Conservation (phyloP, 2,797 vertebrate species). For the Geotrypetes seraphini region DNA sequence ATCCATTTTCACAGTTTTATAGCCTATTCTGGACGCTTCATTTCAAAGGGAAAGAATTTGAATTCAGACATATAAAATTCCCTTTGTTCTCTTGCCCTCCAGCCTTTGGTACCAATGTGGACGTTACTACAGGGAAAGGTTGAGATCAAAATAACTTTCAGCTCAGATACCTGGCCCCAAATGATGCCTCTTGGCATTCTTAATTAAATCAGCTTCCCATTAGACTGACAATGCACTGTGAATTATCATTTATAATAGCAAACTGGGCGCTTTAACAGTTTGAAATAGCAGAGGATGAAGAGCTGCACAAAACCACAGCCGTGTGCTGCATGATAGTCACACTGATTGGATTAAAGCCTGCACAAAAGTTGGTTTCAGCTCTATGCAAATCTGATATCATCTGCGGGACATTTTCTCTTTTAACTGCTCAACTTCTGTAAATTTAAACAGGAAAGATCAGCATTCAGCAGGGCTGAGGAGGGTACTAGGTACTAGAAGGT, state of each 20-base stretch:
- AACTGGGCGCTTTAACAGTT: conserved; percentile 40
- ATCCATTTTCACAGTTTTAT: conserved; percentile 89
- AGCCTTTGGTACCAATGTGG: conserved; percentile 80
- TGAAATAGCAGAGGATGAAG: conserved; percentile 26
- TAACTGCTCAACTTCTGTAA: too few species aligned
- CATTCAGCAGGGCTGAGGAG: too few species aligned
- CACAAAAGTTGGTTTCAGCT: conserved; percentile 16
- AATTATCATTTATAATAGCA: conserved; percentile 86
- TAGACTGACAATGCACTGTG: conserved; percentile 73
- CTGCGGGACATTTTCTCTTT: too few species aligned
- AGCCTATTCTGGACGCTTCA: conserved; percentile 78
- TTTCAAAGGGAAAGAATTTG: conserved; percentile 79
- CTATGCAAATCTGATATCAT: too few species aligned
- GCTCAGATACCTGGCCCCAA: conserved; percentile 74
- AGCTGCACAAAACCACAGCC: conserved; percentile 17
- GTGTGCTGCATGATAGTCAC: conserved; percentile 12
- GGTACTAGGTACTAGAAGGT: too few species aligned
- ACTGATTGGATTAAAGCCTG: conserved; percentile 3
- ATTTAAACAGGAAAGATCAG: too few species aligned
- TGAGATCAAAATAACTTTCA: conserved; percentile 75
- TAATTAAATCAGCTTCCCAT: conserved; percentile 80
- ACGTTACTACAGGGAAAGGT: conserved; percentile 69
- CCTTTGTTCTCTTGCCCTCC: conserved; percentile 93
- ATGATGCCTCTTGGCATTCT: conserved; percentile 84
- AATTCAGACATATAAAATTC: conserved; percentile 74